A percentile compares a stretch with the other conserved stretches of the same genome.
Evolutionary conservation across 2,888 invertebrate species (phyloP).

Genomic region (Caenorhabditis zanzibari): DNA sequence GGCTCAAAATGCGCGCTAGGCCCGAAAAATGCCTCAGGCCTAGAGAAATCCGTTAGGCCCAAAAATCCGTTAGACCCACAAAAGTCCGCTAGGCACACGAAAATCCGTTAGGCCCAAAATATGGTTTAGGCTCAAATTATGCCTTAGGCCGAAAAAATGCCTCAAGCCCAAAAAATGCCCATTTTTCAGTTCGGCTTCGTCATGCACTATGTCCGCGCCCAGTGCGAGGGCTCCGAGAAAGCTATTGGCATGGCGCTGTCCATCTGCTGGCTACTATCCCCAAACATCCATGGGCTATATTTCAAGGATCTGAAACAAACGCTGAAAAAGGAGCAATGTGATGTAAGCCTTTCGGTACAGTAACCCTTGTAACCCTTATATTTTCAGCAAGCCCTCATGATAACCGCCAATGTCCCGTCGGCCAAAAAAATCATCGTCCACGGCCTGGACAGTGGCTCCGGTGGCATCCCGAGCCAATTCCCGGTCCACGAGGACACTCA

Average conservation of each 20-base stretch:
- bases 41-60: no score
- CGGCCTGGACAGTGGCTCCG: slow-evolving; percentile 88
- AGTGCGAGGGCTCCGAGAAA: slow-evolving; percentile 95
- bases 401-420: slow-evolving; percentile 98
- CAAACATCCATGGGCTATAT: slow-evolving; percentile 98
- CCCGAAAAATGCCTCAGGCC: no score
- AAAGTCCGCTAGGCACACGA: no score
- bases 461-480: slow-evolving; percentile 97
- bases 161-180: no score
- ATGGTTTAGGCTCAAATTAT: no score
- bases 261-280: slow-evolving; percentile 97
- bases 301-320: slow-evolving; percentile 99
- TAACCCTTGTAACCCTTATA: not conserved
- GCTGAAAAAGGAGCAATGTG: slow-evolving; percentile 97
- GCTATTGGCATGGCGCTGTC: slow-evolving; percentile 90
- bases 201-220: slow-evolving; percentile 98
- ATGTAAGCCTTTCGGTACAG: slow-evolving; percentile 86
- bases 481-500: slow-evolving; percentile 89
- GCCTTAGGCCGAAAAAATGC: no score
- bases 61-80: no score
- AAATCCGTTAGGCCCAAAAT: no score
- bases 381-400: slow-evolving; percentile 90
- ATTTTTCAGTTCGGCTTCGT: slow-evolving; percentile 91
- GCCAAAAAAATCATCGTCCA: slow-evolving; percentile 91
- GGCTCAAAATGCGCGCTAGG: no score